phyloP scores from a whole-genome alignment of 2,797 vertebrate species.

The Sebastes taczanowskii region DNA sequence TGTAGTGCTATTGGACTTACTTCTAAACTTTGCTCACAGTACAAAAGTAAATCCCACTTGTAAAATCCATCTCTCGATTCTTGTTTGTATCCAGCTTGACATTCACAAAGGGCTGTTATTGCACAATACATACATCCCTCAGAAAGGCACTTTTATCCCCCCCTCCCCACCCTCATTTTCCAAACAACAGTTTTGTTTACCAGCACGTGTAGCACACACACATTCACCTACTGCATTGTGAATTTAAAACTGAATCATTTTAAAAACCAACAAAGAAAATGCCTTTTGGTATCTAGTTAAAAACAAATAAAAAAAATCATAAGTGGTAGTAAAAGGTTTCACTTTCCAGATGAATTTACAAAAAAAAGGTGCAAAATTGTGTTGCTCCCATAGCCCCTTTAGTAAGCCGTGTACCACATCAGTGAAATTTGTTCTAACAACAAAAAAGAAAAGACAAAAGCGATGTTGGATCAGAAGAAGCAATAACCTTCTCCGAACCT shows the following conservation, averaged over 20 bases:
- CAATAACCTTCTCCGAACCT: constrained; percentile 24
- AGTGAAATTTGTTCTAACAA: constrained; percentile 62
- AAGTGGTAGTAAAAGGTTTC: constrained; percentile 56
- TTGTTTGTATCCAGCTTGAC: constrained; percentile 75
- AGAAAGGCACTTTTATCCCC: constrained; percentile 85
- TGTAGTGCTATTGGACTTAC: constrained; percentile 78
- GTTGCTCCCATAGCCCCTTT: constrained; percentile 66
- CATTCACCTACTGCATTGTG: constrained; percentile 54
- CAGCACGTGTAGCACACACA: constrained; percentile 43
- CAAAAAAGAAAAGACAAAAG: constrained; percentile 27
- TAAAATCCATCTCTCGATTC: constrained; percentile 64
- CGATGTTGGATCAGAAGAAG: constrained; percentile 55
- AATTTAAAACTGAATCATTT: constrained; percentile 67
- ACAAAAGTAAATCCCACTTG: constrained; percentile 66
- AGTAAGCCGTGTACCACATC: constrained; percentile 57
- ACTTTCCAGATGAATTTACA: constrained; percentile 51
- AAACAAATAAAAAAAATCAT: constrained; percentile 70
- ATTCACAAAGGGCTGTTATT: constrained; percentile 84
- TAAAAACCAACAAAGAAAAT: constrained; percentile 51
- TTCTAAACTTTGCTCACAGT: constrained; percentile 66
- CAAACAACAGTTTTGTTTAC: constrained; percentile 54
- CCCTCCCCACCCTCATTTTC: constrained; percentile 41
- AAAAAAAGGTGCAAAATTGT: constrained; percentile 73
- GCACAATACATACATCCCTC: constrained; percentile 82
- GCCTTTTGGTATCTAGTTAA: constrained; percentile 71